These are phyloP conservation scores for Eurytoma californica DNA, from an alignment of 2,888 invertebrate genomes.

Conservation along the genomic window DNA sequence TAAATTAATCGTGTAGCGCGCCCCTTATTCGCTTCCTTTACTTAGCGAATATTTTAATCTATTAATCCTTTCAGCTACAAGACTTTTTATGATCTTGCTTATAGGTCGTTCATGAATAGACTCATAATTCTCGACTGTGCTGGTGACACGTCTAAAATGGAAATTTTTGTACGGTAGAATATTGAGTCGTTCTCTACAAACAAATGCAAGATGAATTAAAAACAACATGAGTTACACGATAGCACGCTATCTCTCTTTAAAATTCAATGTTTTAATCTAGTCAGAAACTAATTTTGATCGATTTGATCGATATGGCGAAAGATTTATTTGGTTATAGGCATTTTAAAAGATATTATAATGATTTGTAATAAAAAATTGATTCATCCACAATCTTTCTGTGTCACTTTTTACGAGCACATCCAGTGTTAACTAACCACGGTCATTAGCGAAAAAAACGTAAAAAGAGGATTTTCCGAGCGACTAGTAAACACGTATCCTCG, in stretches of 20 bases:
- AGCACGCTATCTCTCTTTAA: no score
- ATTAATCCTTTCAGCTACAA: constrained; percentile 18
- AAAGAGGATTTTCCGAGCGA: background rate
- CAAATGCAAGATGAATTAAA: no score
- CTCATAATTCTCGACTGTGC: constrained; percentile 25
- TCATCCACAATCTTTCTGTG: no score
- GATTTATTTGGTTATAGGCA: no score
- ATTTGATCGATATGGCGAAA: no score
- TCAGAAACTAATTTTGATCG: no score
- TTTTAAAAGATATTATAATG: no score
- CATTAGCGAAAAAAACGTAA: background rate
- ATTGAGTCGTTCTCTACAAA: constrained; percentile 3
- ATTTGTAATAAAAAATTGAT: no score
- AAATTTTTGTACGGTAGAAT: constrained; percentile 9
- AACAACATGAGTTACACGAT: no score
- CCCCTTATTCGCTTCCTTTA: background rate
- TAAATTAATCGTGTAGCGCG: background rate
- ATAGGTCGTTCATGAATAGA: constrained; percentile 44
- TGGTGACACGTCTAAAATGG: constrained; percentile 28
- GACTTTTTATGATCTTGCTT: constrained; percentile 34
- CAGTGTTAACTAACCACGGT: no score
- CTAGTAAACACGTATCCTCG: background rate
- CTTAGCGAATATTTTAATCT: background rate
- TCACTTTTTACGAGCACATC: no score
- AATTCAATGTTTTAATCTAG: no score